These are phyloP conservation scores for Dryoscopus gambensis DNA, from an alignment of 2,113 vertebrate species.

Conservation along the genomic window DNA sequence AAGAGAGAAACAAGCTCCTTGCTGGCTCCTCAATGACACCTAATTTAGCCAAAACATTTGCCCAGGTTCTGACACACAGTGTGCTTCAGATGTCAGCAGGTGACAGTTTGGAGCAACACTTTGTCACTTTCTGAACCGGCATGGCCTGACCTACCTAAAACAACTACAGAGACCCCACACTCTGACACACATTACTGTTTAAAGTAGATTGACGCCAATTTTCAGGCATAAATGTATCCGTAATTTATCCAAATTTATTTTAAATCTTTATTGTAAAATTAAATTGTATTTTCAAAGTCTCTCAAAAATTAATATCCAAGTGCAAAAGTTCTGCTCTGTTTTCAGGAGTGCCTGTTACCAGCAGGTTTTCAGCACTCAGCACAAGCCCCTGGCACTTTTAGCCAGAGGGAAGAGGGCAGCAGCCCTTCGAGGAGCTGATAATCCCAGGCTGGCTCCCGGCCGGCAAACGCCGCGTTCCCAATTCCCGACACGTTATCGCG, in stretches of 20 bases:
- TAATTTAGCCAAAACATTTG: neutral
- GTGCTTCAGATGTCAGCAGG: neutral
- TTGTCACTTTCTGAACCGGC: neutral
- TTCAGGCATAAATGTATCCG: neutral
- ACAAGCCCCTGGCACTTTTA: neutral
- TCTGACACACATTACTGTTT: neutral
- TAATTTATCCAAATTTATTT: neutral
- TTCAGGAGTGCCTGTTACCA: neutral
- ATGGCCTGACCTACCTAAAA: neutral
- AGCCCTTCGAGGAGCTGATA: neutral
- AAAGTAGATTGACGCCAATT: neutral
- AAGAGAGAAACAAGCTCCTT: neutral
- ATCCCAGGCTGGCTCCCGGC: neutral
- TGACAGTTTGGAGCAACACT: neutral
- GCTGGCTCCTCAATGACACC: neutral
- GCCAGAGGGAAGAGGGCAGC: neutral
- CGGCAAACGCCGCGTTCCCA: fast-evolving
- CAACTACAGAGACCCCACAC: neutral
- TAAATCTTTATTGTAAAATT: neutral
- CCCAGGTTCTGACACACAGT: neutral
- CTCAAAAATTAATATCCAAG: neutral
- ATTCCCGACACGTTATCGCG: fast-evolving
- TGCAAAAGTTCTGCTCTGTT: neutral
- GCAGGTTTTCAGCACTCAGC: fast-evolving
- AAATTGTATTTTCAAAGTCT: neutral